These are phyloP conservation scores for Mormyrus iriodes DNA, from an alignment of 2,113 vertebrate species.

Conservation along the genomic window DNA sequence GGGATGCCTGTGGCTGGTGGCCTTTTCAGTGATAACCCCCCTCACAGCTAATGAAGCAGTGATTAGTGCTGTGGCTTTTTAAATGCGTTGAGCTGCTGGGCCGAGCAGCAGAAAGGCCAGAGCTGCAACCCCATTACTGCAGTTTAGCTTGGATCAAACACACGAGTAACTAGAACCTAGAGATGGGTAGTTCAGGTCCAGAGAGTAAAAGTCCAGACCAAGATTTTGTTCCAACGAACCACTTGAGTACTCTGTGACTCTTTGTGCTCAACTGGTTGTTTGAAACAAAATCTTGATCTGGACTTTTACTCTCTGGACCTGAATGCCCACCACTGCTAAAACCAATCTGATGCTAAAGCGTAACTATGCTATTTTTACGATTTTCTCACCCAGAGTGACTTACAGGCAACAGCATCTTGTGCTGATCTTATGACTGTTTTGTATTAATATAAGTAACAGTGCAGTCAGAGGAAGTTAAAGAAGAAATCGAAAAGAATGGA, in stretches of 20 bases:
- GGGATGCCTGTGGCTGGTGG: slow-evolving; percentile 65
- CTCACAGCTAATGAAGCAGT: slow-evolving; percentile 71
- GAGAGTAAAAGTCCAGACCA: not conserved
- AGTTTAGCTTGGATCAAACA: slow-evolving; percentile 64
- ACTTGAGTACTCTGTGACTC: not conserved
- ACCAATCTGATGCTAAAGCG: not conserved
- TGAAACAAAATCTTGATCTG: not conserved
- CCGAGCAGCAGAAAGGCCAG: slow-evolving; percentile 50
- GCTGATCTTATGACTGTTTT: not conserved
- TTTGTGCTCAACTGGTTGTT: not conserved
- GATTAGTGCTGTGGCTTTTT: slow-evolving; percentile 63
- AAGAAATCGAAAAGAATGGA: slow-evolving; percentile 32
- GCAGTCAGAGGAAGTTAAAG: slow-evolving; percentile 9
- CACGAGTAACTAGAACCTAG: slow-evolving; percentile 35
- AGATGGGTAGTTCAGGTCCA: not conserved
- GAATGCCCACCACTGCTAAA: not conserved
- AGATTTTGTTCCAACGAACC: not conserved
- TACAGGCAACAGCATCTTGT: not conserved
- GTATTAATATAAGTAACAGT: not conserved
- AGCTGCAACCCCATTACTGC: slow-evolving; percentile 52
- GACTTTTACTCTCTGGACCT: not conserved
- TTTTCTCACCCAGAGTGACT: not conserved
- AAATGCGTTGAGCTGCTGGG: slow-evolving; percentile 57
- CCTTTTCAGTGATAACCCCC: slow-evolving; percentile 67
- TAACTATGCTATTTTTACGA: not conserved